Base-by-base conservation (phyloP, 2,888 invertebrate genomes). In the Apomyelois bistriatella region DNA sequence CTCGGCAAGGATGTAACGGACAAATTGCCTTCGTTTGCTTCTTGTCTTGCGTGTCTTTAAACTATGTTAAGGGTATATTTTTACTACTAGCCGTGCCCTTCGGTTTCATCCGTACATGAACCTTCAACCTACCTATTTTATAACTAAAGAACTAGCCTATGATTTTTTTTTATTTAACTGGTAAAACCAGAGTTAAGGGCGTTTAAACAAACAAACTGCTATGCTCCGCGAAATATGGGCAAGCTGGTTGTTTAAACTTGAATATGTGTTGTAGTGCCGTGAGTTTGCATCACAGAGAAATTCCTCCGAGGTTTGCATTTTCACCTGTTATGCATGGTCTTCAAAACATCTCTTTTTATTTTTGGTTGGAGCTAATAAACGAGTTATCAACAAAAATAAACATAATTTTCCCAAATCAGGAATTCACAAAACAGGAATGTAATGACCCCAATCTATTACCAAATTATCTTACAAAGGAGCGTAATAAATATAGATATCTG, bases 401-500 rank as follows among this genome's bases (percentile, higher is more conserved):
- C 30, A 12, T 35, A 42, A 41, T 48, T 32, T 40, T 41, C 32
- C 13, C 30, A 42, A 17, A 53, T 38, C 22, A 37, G 15, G 30
- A 38, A 66, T 70, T 62, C 60, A 61, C 60, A 61, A 69, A 72
- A 75, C 68, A 68, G 65, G 69, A 74, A 67, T 72, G 65, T 74
- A 79, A 81, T 81, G 79, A 82, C 74, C 72, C 81, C 75, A 72
- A 82, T 85, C 86, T 87, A 89, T 89, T 89, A 89, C 83, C 65
- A 79, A 85, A 88, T 88, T 86, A 86, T 86, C 85, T 85, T 74
- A 68, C 71, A 79, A 76, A 77, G 77, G 71, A 82, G 75, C 72
- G 79, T 71, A 84, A 88, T 89, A 89, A 88, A 88, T 88, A 87
- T 75, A 79, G 79, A 85, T 85, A 82, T 82, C 78, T 84, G 83